Evolutionary conservation across 2,113 vertebrate species (phyloP).

Genomic region (Cyanoliseus patagonus): DNA sequence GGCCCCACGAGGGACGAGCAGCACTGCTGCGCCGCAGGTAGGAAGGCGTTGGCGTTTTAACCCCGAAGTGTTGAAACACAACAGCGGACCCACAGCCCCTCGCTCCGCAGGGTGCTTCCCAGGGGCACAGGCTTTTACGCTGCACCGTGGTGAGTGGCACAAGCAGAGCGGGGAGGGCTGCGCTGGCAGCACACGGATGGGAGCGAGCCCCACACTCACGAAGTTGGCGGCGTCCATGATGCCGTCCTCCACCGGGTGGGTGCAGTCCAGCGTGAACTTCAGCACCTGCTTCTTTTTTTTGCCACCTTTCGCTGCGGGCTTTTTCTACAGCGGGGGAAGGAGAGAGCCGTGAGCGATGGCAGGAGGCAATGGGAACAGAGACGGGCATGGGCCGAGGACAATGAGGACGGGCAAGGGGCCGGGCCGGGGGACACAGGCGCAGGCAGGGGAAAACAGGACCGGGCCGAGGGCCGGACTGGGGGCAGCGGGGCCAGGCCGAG

Average conservation of each 20-base stretch:
- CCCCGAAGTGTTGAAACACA: not conserved
- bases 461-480: not conserved
- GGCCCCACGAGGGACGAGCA: fast-evolving
- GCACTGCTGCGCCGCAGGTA: fast-evolving
- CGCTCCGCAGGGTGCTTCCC: fast-evolving
- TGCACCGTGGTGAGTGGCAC: fast-evolving
- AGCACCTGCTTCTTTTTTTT: conserved; percentile 97
- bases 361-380: fast-evolving
- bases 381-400: no score
- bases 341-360: not conserved
- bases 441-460: not conserved
- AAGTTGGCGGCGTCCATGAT: conserved; percentile 99
- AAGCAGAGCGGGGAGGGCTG: fast-evolving
- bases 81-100: fast-evolving
- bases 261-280: conserved; percentile 97
- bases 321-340: conserved; percentile 78
- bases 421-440: no score
- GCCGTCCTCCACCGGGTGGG: conserved; percentile 97
- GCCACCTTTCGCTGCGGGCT: conserved; percentile 86
- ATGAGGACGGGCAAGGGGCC: not conserved
- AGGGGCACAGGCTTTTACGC: fast-evolving
- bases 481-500: not conserved
- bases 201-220: conserved; percentile 73
- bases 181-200: fast-evolving
- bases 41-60: fast-evolving